Conservation (phyloP, 2,113 vertebrate species). For the Corvus cornix region DNA sequence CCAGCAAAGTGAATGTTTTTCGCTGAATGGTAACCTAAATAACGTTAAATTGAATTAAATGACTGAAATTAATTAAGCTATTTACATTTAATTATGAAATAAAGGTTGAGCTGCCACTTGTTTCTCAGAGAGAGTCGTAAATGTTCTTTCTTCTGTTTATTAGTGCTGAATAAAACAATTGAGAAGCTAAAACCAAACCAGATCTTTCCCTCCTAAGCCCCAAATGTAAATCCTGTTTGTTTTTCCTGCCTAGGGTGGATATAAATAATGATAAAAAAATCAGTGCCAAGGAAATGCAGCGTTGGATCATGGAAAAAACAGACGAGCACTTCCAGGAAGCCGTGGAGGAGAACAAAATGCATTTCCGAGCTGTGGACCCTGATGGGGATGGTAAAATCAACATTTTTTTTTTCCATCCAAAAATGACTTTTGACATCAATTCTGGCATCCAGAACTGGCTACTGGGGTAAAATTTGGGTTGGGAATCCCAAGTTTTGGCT, state of each 20-base stretch:
- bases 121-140: not conserved
- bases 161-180: not conserved
- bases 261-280: not conserved
- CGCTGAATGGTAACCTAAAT: not conserved
- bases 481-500: not conserved
- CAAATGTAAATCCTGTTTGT: accelerated
- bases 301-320: not conserved
- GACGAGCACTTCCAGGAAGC: slow-evolving; percentile 71
- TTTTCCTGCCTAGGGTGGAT: not conserved
- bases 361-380: slow-evolving; percentile 90
- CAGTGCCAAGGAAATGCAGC: not conserved
- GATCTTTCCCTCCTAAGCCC: accelerated
- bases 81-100: not conserved
- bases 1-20: not conserved
- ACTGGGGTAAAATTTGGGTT: not conserved
- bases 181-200: accelerated
- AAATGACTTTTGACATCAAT: accelerated
- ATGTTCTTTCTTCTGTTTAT: not conserved
- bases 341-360: slow-evolving; percentile 87
- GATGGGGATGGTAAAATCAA: slow-evolving; percentile 85
- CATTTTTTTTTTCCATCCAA: not conserved
- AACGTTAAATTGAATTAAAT: not conserved
- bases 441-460: not conserved
- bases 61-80: not conserved
- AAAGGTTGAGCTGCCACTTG: not conserved